Evolutionary conservation across 2,113 vertebrate species (phyloP).

Genomic region (Diadophis punctatus): DNA sequence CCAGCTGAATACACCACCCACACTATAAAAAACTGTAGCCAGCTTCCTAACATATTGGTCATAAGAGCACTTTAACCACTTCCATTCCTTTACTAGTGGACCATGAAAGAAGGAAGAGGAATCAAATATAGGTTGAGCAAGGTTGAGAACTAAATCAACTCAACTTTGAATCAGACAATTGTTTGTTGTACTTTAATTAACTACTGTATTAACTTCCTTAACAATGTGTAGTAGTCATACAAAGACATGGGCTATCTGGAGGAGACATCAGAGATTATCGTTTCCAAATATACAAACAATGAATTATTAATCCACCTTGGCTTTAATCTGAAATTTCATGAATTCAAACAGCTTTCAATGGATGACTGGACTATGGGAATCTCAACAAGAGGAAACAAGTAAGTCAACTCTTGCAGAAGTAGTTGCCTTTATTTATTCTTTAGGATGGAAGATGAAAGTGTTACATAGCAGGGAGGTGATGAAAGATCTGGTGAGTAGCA

Average conservation of each 20-base stretch:
- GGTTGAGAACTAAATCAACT: background rate
- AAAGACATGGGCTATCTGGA: background rate
- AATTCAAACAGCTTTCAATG: background rate
- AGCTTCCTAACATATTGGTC: slow-evolving; percentile 37
- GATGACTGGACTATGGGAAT: background rate
- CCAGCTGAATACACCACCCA: slow-evolving; percentile 62
- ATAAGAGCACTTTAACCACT: slow-evolving; percentile 18
- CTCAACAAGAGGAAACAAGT: background rate
- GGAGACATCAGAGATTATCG: background rate
- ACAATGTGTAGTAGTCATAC: background rate
- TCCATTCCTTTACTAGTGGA: background rate
- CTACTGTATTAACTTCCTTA: background rate
- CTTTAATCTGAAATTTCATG: background rate
- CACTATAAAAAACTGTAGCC: slow-evolving; percentile 48
- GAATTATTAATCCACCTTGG: background rate
- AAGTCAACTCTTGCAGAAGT: background rate
- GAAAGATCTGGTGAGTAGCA: background rate
- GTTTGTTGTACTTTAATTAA: background rate
- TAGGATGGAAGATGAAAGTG: background rate
- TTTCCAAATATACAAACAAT: background rate
- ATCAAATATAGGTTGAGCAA: background rate
- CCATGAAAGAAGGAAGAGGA: background rate
- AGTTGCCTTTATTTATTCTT: background rate
- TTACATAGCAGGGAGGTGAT: background rate
- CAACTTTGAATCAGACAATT: background rate